Conservation (phyloP, 1,140 invertebrate species). For the Phenacoccus solenopsis region DNA sequence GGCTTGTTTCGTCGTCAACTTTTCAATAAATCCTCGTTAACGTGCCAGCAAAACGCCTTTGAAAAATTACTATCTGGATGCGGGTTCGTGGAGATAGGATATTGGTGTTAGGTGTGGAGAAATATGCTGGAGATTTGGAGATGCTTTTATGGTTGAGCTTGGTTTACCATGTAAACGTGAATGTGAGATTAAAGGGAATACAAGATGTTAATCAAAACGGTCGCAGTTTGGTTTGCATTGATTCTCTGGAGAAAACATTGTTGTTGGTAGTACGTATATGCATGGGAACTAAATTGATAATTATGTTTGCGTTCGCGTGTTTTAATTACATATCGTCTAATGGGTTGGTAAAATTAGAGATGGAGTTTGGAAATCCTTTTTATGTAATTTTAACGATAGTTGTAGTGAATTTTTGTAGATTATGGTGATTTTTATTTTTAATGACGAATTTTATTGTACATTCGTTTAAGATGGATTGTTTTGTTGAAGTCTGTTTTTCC, state of each 20-base stretch:
- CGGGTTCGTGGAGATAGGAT: not conserved
- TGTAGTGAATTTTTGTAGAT: no score
- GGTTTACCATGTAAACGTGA: not conserved
- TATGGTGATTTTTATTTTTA: no score
- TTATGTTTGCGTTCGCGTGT: not conserved
- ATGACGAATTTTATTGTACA: no score
- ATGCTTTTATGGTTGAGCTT: not conserved
- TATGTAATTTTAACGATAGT: no score
- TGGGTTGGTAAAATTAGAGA: no score
- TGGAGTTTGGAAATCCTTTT: no score
- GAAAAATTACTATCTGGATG: not conserved
- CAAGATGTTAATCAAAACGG: not conserved
- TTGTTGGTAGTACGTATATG: not conserved
- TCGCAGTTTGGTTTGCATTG: not conserved
- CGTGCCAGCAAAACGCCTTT: not conserved
- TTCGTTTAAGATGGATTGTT: no score
- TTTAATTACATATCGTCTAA: not conserved
- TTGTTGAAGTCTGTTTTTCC: no score
- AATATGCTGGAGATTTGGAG: not conserved
- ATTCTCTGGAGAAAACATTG: not conserved
- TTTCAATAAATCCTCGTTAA: not conserved
- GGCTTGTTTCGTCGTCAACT: not conserved
- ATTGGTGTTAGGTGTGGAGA: not conserved
- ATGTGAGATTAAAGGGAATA: not conserved
- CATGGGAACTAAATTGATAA: not conserved